Evolutionary conservation across 2,113 vertebrate genomes (phyloP).

Genomic region (Chionis minor): DNA sequence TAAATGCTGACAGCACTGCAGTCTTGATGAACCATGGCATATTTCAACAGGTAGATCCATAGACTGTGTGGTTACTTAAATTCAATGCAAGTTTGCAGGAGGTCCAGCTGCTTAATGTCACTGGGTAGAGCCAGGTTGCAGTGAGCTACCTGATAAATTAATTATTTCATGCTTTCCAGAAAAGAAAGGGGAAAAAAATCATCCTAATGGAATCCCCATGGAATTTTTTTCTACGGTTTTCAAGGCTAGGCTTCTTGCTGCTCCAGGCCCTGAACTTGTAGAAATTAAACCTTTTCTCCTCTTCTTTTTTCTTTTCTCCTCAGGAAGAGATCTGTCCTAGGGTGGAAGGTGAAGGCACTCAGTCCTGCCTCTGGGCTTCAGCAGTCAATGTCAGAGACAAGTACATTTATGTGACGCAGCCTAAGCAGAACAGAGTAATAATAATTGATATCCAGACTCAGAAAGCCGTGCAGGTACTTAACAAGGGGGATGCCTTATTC

Average conservation of each 20-base stretch:
- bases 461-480: slow-evolving; percentile 89
- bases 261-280: background rate
- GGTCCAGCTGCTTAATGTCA: background rate
- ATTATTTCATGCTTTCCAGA: background rate
- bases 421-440: slow-evolving; percentile 84
- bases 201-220: background rate
- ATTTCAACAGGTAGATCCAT: background rate
- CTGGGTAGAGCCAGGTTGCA: background rate
- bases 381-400: slow-evolving; percentile 91
- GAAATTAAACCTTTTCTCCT: slow-evolving; percentile 33
- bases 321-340: slow-evolving; percentile 94
- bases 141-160: background rate
- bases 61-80: background rate
- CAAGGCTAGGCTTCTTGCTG: background rate
- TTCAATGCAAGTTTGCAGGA: background rate
- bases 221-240: background rate
- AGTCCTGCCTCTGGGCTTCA: slow-evolving; percentile 89
- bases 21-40: background rate
- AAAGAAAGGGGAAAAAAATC: background rate
- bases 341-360: slow-evolving; percentile 73
- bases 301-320: background rate
- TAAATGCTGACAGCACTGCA: slow-evolving; percentile 5
- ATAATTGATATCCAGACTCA: slow-evolving; percentile 90
- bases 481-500: background rate
- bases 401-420: slow-evolving; percentile 91